Evolutionary conservation across 2,797 vertebrate genomes (phyloP), one percentile per base, ranked within the genome.

Genomic region (Pachyuromys duprasi): DNA sequence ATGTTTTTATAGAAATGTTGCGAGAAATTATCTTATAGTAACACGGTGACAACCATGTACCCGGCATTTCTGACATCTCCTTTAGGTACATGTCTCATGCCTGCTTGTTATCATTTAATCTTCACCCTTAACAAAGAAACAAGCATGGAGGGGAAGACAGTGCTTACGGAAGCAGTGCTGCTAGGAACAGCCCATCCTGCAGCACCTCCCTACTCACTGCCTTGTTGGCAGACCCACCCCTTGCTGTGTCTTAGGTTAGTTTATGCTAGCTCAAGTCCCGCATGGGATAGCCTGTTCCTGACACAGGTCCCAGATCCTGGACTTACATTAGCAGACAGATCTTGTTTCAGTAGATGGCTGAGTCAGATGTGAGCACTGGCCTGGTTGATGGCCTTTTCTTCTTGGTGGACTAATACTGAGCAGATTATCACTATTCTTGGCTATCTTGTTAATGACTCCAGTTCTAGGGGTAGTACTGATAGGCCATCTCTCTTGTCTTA

Each of bases 41-140:
- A 11, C 26, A 11, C 9, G 28, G 0, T 31, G 63, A 31, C 11
- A 14, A 49, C 18, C 24, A 5, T 0, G 0, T 12, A 39, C 9
- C 53, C 45, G 62, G 20, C 36, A 0, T 26, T 63, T 53, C 20
- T 12, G 49, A 7, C 17, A 22, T 84, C 57, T 86, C 49, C 76
- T 20, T 4, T 72, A 80, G 76, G 45, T 13, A 0, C 17, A 2
- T 49, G 84, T 28, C 26, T 8, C 26, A 3, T 0, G 3, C 14
- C 36, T 18, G 14, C 20, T 76, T 33, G 1, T 67, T 89, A 70
- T 49, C 24, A 2, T 26, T 20, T 57, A 33, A 33, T 60, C 76
- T 57, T 83, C 28, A 36, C 42, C 2, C 39, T 45, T 55, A 1
- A 17, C 20, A 57, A n/a, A 45, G 2, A 53, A 67, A 84, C 55